Percentiles rank a stretch among this genome's conserved stretches.
Evolutionary conservation across 2,888 invertebrate genomes (phyloP).

Genomic region (Hirtodrosophila confusa): DNA sequence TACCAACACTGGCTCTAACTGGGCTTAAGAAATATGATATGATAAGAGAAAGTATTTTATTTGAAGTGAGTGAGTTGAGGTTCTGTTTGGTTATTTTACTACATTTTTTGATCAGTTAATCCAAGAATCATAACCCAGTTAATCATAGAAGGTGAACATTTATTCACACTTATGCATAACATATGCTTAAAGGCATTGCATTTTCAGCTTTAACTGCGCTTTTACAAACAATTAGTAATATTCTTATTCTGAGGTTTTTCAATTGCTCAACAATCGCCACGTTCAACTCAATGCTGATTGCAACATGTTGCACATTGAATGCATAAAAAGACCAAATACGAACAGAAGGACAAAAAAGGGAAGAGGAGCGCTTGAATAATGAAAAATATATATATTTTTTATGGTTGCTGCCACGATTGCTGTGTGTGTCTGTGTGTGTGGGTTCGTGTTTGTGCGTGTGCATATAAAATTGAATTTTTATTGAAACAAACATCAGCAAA

Average conservation of each 20-base stretch:
- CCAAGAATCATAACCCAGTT: no score
- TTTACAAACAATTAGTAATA: conserved; percentile 3
- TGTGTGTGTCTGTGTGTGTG: conserved; percentile 1
- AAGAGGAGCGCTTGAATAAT: conserved; percentile 27
- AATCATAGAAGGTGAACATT: no score
- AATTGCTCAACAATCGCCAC: conserved; percentile 8
- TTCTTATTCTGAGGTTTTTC: conserved; percentile 3
- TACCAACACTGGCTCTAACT: no score
- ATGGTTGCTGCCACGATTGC: conserved; percentile 5
- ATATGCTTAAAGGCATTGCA: background rate
- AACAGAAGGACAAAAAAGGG: background rate
- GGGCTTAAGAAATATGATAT: no score
- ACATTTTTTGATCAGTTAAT: no score
- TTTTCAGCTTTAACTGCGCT: background rate
- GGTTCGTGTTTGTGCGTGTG: conserved; percentile 16
- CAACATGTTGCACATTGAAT: conserved; percentile 51
- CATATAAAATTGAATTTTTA: conserved; percentile 66
- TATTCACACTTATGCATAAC: no score
- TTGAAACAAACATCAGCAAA: conserved; percentile 51
- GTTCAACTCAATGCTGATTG: conserved; percentile 27
- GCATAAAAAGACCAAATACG: conserved; percentile 4
- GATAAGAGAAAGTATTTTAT: no score
- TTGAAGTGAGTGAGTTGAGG: no score
- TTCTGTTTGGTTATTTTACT: no score
- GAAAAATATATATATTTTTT: conserved; percentile 33